These are phyloP conservation scores for Tiaroga cobitis DNA, from an alignment of 2,797 vertebrate species.

Conservation along the genomic window DNA sequence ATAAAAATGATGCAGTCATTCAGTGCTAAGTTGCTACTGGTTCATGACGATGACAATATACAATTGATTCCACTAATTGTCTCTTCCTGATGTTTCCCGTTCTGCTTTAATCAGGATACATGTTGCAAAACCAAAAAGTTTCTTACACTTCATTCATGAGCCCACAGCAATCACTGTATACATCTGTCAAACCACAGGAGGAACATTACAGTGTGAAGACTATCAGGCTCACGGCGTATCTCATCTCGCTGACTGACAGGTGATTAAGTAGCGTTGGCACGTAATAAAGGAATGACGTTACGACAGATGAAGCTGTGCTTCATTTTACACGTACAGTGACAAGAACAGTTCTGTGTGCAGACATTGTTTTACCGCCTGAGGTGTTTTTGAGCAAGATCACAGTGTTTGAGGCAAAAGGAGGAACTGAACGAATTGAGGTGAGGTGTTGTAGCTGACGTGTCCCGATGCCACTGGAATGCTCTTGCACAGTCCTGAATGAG, in stretches of 20 bases:
- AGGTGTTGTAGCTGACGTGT: background rate
- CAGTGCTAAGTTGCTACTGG: slow-evolving; percentile 28
- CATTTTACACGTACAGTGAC: slow-evolving; percentile 30
- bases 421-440: background rate
- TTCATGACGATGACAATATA: slow-evolving; percentile 1
- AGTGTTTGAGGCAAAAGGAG: slow-evolving; percentile 42
- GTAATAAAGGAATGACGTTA: slow-evolving; percentile 24
- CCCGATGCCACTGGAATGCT: slow-evolving; percentile 1
- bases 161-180: background rate
- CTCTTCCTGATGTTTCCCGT: background rate
- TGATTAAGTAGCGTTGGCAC: slow-evolving; percentile 33
- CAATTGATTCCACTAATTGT: background rate
- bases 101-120: slow-evolving; percentile 9
- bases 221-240: background rate
- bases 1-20: slow-evolving; percentile 38
- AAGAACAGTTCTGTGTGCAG: slow-evolving; percentile 5
- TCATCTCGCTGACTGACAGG: background rate
- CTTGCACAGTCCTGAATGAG: background rate
- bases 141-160: background rate
- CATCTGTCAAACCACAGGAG: background rate
- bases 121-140: background rate
- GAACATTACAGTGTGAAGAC: slow-evolving; percentile 45
- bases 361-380: slow-evolving; percentile 12
- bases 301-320: slow-evolving; percentile 13
- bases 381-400: slow-evolving; percentile 27